A percentile compares a stretch with the other conserved stretches of the same genome.
Conservation (phyloP, 2,888 invertebrate species). For the Chrysina gloriosa region DNA sequence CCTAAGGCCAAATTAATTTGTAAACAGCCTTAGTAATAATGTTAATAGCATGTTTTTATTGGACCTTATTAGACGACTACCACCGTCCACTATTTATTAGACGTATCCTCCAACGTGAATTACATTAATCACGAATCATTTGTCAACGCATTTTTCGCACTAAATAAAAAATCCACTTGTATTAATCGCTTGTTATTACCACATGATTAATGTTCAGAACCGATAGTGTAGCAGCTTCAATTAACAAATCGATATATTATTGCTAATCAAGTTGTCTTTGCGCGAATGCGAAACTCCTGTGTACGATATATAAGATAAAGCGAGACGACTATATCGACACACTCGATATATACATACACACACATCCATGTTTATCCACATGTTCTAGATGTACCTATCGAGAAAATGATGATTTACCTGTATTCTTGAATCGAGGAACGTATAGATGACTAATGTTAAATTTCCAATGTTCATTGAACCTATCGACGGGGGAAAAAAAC, state of each 20-base stretch:
- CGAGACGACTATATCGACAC: not conserved
- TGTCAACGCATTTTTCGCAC: conserved; percentile 23
- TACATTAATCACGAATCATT: not conserved
- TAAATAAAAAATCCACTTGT: conserved; percentile 1
- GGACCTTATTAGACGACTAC: too few species aligned
- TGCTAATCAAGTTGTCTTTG: conserved; percentile 24
- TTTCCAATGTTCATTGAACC: conserved; percentile 33
- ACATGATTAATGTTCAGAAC: conserved; percentile 13
- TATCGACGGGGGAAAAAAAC: not conserved
- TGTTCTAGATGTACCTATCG: too few species aligned
- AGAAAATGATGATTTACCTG: conserved; percentile 12
- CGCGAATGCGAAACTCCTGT: not conserved
- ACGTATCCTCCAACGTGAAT: not conserved
- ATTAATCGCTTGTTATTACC: conserved; percentile 4
- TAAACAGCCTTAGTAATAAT: too few species aligned
- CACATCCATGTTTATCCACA: not conserved
- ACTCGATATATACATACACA: not conserved
- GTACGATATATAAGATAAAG: not conserved
- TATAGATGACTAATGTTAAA: conserved; percentile 20
- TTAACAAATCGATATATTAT: conserved; percentile 33
- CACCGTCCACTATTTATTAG: too few species aligned
- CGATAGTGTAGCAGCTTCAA: conserved; percentile 12
- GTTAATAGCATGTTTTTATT: too few species aligned
- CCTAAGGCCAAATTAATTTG: too few species aligned
- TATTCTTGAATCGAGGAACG: not conserved